These are phyloP conservation scores for Imbricaverruca yamaguchii DNA, from an alignment of 2,888 invertebrate genomes.

Conservation along the genomic window DNA sequence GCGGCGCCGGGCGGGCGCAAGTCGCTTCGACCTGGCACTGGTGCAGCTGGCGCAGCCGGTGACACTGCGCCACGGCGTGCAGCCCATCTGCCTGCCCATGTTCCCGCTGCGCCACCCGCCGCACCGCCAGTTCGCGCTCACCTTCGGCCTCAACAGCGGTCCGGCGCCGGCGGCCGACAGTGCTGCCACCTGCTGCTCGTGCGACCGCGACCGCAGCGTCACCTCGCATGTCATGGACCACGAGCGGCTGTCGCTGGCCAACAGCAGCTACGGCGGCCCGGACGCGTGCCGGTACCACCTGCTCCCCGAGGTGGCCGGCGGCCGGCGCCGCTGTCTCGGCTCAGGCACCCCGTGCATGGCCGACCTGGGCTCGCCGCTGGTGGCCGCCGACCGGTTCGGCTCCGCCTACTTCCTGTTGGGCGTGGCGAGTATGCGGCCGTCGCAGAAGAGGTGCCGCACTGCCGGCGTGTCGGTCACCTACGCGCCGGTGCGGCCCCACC, in stretches of 20 bases:
- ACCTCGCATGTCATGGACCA: not conserved
- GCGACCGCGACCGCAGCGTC: not conserved
- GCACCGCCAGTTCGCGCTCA: not conserved
- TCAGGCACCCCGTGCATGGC: not conserved
- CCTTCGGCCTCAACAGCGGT: not conserved
- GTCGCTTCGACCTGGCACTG: not conserved
- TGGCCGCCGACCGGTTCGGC: constrained; percentile 5
- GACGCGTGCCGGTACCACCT: not conserved
- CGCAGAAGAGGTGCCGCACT: not conserved
- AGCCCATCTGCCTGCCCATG: not conserved
- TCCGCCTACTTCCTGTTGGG: not conserved
- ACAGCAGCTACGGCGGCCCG: not conserved
- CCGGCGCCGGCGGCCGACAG: not conserved
- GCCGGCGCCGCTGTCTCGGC: not conserved
- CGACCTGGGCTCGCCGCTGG: not conserved
- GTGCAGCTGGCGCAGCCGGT: not conserved
- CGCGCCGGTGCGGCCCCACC: not conserved
- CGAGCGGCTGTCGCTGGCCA: not conserved
- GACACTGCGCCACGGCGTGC: not conserved
- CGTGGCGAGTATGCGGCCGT: not conserved
- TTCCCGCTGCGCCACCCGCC: not conserved
- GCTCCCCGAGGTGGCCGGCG: not conserved
- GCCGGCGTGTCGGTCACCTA: not conserved
- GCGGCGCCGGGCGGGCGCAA: not conserved
- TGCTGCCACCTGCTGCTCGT: not conserved